A percentile compares a stretch with the other conserved stretches of the same genome.
phyloP scores from a whole-genome alignment of 2,888 invertebrate species.

The Pollenia griseotomentosa region DNA sequence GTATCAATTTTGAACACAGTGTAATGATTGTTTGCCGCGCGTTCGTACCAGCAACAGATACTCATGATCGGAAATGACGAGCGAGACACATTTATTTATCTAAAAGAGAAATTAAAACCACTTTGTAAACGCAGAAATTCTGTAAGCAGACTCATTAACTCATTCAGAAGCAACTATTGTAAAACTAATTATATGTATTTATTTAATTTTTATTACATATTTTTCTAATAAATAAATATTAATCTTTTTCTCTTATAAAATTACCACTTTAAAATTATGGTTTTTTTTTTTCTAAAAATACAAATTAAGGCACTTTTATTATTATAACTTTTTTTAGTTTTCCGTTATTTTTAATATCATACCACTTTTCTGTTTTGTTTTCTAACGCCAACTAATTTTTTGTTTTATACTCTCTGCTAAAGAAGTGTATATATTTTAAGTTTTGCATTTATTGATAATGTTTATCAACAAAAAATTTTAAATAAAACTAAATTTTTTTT shows the following conservation, averaged over 20 bases:
- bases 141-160: background rate
- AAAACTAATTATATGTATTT: background rate
- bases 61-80: conserved; percentile 48
- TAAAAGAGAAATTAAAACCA: background rate
- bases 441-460: conserved; percentile 71
- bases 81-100: background rate
- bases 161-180: background rate
- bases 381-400: conserved; percentile 78
- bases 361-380: conserved; percentile 79
- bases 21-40: background rate
- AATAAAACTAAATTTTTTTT: conserved; percentile 19
- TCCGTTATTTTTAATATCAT: conserved; percentile 47
- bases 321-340: background rate
- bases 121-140: background rate
- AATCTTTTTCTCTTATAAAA: background rate
- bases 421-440: conserved; percentile 51
- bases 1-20: background rate
- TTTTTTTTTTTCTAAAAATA: background rate
- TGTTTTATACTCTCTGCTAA: conserved; percentile 56
- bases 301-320: background rate
- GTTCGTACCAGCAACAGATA: background rate
- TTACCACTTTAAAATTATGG: background rate
- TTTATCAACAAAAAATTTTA: conserved; percentile 70
- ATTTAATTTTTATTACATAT: background rate
- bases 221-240: background rate